These are phyloP conservation scores for Todus mexicanus DNA, from an alignment of 2,797 vertebrate genomes.

Conservation along the genomic window DNA sequence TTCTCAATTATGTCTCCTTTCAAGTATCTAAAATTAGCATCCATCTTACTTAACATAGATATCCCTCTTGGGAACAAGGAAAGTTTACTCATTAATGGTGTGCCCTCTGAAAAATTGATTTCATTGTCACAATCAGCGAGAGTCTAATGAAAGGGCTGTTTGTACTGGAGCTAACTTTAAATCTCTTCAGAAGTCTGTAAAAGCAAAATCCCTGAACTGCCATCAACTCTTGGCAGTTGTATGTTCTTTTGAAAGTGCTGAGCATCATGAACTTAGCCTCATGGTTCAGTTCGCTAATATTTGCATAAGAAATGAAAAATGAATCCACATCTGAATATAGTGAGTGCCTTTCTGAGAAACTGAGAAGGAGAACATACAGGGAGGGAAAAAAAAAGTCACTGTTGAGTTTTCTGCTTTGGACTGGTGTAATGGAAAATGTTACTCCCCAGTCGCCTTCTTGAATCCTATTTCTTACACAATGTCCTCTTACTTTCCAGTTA, in stretches of 20 bases:
- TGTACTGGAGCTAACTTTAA: constrained; percentile 6
- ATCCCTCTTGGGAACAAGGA: not conserved
- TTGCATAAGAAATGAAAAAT: constrained; percentile 40
- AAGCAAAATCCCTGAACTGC: not conserved
- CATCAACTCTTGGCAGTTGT: not conserved
- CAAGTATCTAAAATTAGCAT: not conserved
- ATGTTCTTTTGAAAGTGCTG: not conserved
- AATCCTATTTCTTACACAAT: constrained; percentile 40
- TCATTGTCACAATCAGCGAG: not conserved
- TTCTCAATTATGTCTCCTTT: not conserved
- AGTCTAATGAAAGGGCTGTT: constrained; percentile 14
- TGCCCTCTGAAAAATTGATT: not conserved
- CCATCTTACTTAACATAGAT: not conserved
- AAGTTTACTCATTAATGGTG: not conserved
- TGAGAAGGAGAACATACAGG: not conserved
- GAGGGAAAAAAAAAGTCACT: not conserved
- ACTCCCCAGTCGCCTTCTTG: constrained; percentile 2
- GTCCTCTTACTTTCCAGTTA: constrained; percentile 44
- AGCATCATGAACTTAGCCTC: not conserved
- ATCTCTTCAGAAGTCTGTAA: constrained; percentile 1
- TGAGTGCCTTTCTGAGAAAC: not conserved
- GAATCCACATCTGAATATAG: not conserved
- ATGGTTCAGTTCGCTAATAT: not conserved
- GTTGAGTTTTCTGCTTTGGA: not conserved
- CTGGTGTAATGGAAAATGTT: constrained; percentile 44